Base-by-base conservation (phyloP, 1,140 invertebrate genomes). In the Lamellibrachia luymesi region DNA sequence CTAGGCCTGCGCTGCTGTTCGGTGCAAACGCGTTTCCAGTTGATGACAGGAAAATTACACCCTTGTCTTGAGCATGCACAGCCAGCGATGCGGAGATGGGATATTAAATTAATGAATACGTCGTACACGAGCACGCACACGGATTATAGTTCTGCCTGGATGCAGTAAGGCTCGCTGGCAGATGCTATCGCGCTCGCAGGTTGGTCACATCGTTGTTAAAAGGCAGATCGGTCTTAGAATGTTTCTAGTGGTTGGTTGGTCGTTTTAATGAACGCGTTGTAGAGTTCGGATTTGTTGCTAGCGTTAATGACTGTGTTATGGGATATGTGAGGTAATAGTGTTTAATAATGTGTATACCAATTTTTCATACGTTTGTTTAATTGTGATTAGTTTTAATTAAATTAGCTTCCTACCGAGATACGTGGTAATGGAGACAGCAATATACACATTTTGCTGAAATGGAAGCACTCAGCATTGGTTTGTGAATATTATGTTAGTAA, bases 91-190 rank as follows among this genome's bases (percentile, higher is more conserved):
- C 64, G 64, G 64, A 80, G 7, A 80, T 80, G 5, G 64, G 64
- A 80, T 80, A 80, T 80, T 80, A 80, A 80, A 80, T 80, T 80
- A 80, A 80, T 80, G 64, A 80, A 80, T 80, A 80, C 64, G 64
- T 80, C 64, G 13, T 80, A 80, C 17, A 80, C 64, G 64, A 8
- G 13, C 64, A 80, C 64, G 64, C 64, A 80, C 64, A 80, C 64
- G 64, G 64, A 80, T 80, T 80, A 80, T 80, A 80, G 64, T 1
- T 2, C 25, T 80, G 64, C 64, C 64, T 80, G 25, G 64, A 80
- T 80, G 38, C 38, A 38, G 38, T 38, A 22, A 2, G 1, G 64
- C 64, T 22, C 8, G 2, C 64, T 22, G 8, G 64, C 64, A 80
- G 64, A 80, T 80, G 64, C 64, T 80, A 2, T 80, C 64, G 64